Conservation (phyloP, 2,113 vertebrate genomes). For the Rallus limicola region DNA sequence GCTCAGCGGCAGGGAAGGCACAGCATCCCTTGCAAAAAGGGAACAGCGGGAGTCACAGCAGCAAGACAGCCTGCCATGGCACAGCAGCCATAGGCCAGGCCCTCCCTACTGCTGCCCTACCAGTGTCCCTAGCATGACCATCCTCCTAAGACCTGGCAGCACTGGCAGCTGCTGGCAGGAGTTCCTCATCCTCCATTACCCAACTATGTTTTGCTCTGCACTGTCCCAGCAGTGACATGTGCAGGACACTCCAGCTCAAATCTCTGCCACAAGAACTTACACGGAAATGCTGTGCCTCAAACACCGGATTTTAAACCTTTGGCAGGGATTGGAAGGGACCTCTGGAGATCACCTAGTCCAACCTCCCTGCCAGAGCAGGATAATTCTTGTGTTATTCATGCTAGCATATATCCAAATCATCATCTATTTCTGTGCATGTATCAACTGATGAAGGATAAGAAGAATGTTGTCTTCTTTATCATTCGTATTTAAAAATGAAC, state of each 20-base stretch:
- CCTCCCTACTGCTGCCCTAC: neutral
- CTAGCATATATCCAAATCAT: neutral
- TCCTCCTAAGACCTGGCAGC: neutral
- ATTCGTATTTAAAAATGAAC: neutral
- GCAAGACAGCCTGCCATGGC: neutral
- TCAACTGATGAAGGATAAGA: neutral
- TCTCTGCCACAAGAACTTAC: neutral
- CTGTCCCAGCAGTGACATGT: neutral
- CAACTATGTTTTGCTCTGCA: neutral
- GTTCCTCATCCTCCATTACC: neutral
- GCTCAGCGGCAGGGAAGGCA: neutral
- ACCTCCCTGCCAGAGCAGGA: too few species aligned
- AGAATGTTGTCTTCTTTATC: neutral
- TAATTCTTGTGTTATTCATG: neutral
- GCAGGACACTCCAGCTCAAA: neutral
- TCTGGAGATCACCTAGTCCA: too few species aligned
- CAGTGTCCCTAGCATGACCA: accelerated
- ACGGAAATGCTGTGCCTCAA: neutral
- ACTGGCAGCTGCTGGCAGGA: neutral
- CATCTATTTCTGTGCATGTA: neutral
- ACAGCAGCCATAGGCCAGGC: neutral
- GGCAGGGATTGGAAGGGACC: too few species aligned
- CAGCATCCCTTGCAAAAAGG: neutral
- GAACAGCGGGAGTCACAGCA: neutral
- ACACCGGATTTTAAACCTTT: neutral